Percentiles rank a stretch among this genome's conserved stretches.
phyloP scores from a whole-genome alignment of 2,888 invertebrate genomes.

The Caenorhabditis macrosperma region DNA sequence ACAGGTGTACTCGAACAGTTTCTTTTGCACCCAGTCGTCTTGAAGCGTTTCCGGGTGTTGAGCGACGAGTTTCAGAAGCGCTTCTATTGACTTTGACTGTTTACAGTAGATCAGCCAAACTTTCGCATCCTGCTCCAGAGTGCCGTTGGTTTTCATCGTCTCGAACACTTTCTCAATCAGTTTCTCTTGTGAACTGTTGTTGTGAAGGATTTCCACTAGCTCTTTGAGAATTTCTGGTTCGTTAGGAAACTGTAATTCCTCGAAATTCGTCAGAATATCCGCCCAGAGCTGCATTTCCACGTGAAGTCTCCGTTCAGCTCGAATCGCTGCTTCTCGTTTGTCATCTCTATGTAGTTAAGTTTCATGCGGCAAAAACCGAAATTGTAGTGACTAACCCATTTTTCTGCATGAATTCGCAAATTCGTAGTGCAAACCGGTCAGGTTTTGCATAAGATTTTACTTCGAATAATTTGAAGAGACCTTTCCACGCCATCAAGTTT shows the following conservation, averaged over 20 bases:
- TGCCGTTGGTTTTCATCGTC: neutral
- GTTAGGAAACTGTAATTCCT: neutral
- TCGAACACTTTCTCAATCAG: neutral
- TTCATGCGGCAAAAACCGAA: neutral
- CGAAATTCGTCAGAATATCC: constrained; percentile 19
- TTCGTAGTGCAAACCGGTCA: constrained; percentile 45
- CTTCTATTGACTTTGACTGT: neutral
- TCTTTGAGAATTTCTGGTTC: constrained; percentile 7
- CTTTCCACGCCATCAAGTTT: constrained; percentile 61
- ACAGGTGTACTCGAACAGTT: constrained; percentile 11
- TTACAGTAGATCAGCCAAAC: constrained; percentile 15
- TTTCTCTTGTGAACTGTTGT: neutral
- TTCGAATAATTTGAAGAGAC: constrained; percentile 63
- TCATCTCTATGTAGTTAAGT: constrained; percentile 22
- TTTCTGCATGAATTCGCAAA: constrained; percentile 55
- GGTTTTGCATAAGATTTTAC: constrained; percentile 7
- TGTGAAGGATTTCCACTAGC: neutral
- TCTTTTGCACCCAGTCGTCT: constrained; percentile 28
- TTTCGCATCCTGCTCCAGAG: constrained; percentile 1
- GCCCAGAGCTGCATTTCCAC: constrained; percentile 36
- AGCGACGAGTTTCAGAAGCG: neutral
- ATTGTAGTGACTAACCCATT: constrained; percentile 29
- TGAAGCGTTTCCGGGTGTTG: neutral
- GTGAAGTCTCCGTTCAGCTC: constrained; percentile 14
- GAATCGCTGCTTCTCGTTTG: neutral